Conservation (phyloP, 1,140 invertebrate genomes). For the Gyrodactylus bullatarudis region DNA sequence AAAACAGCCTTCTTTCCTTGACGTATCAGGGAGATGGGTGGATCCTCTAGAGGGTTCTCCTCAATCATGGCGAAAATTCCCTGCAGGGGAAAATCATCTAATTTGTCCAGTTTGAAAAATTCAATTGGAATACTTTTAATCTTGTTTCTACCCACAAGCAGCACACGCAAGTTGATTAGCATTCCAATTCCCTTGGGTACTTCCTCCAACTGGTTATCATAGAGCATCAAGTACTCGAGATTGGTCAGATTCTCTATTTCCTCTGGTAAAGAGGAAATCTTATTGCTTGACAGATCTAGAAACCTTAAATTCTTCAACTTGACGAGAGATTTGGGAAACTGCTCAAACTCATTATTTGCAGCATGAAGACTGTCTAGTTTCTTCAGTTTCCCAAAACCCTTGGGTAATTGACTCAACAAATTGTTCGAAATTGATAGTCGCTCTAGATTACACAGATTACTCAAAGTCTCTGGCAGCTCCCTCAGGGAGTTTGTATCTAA, state of each 20-base stretch:
- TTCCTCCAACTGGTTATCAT: conserved; percentile 14
- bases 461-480: conserved; percentile 14
- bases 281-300: conserved; percentile 17
- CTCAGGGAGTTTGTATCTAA: conserved; percentile 19
- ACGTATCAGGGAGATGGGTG: too few species aligned
- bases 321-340: conserved; percentile 12
- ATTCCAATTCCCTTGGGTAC: conserved; percentile 13
- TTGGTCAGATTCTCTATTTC: conserved; percentile 14
- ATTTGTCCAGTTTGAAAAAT: conserved; percentile 14
- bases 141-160: conserved; percentile 19
- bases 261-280: conserved; percentile 12
- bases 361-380: conserved; percentile 16
- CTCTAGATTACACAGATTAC: conserved; percentile 15
- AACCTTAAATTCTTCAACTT: conserved; percentile 15
- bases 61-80: background rate
- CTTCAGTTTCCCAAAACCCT: conserved; percentile 13
- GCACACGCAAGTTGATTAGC: conserved; percentile 12
- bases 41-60: background rate
- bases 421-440: conserved; percentile 18
- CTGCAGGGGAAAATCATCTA: conserved; percentile 11
- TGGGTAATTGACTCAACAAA: conserved; percentile 13
- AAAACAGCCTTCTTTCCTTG: too few species aligned
- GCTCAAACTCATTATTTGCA: conserved; percentile 14
- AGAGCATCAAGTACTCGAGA: conserved; percentile 16
- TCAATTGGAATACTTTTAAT: conserved; percentile 14